Percentiles rank a stretch among this genome's conserved stretches.
These are phyloP conservation scores for Pelusios castaneus DNA, from an alignment of 2,113 vertebrate species.

Conservation along the genomic window DNA sequence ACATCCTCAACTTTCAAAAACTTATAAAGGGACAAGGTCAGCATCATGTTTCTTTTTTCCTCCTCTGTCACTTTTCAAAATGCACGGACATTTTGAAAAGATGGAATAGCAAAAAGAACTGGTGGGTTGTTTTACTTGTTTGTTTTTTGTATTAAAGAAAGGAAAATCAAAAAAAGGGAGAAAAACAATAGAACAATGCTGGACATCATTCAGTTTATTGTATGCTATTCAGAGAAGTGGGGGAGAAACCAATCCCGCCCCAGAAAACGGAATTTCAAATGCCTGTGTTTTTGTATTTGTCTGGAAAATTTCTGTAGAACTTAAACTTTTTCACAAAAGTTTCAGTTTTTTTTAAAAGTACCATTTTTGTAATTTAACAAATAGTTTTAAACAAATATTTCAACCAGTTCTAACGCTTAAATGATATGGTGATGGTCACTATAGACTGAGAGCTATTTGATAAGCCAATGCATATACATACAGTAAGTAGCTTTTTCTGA, in stretches of 20 bases:
- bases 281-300: neutral
- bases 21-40: too few relatives aligned
- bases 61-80: neutral
- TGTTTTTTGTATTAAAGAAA: too few relatives aligned
- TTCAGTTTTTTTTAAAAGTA: slow-evolving; percentile 7
- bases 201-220: too few relatives aligned
- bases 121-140: too few relatives aligned
- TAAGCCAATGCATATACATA: slow-evolving; percentile 6
- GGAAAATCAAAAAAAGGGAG: neutral
- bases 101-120: too few relatives aligned
- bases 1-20: too few relatives aligned
- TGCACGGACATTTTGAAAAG: too few relatives aligned
- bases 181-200: neutral
- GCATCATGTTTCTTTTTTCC: neutral
- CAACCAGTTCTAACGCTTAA: neutral
- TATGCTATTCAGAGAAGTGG: neutral
- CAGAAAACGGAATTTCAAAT: neutral
- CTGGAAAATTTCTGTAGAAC: neutral
- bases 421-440: slow-evolving; percentile 41
- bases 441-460: slow-evolving; percentile 40
- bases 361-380: neutral
- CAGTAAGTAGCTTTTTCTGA: slow-evolving; percentile 23
- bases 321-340: neutral
- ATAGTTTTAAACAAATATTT: neutral
- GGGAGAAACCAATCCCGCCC: neutral